Evolutionary conservation across 2,888 invertebrate species (phyloP).

Genomic region (Chloroclysta siterata): DNA sequence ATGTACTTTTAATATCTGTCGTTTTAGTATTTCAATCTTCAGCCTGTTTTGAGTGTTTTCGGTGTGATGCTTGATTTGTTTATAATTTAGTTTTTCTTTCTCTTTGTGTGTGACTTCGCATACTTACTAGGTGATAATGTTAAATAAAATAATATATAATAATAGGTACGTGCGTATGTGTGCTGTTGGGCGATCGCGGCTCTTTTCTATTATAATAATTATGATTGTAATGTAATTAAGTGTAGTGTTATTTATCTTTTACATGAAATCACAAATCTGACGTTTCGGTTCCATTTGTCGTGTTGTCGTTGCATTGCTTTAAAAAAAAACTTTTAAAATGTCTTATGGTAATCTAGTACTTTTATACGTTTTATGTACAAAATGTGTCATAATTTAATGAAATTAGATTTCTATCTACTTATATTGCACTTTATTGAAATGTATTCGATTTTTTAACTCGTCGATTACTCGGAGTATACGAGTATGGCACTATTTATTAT

Average conservation of each 20-base stretch:
- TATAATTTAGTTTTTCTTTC: constrained; percentile 42
- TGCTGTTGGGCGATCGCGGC: constrained; percentile 73
- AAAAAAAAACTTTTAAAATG: constrained; percentile 16
- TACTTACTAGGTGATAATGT: constrained; percentile 56
- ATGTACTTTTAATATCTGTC: constrained; percentile 28
- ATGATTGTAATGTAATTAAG: constrained; percentile 74
- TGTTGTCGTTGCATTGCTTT: constrained; percentile 51
- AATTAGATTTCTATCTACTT: constrained; percentile 21
- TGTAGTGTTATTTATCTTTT: constrained; percentile 77
- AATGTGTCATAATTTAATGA: constrained; percentile 28
- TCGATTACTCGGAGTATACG: constrained; percentile 18
- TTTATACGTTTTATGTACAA: constrained; percentile 36
- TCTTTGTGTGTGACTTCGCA: constrained; percentile 57
- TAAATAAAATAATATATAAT: constrained; percentile 45
- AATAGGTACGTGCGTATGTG: constrained; percentile 56
- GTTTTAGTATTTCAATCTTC: constrained; percentile 36
- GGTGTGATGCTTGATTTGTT: constrained; percentile 45
- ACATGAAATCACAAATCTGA: constrained; percentile 80
- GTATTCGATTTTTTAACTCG: constrained; percentile 13
- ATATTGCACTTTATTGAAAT: constrained; percentile 26
- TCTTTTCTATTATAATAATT: constrained; percentile 52
- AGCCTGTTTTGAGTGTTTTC: constrained; percentile 62
- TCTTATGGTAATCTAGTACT: constrained; percentile 22
- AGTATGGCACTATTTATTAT: constrained; percentile 10
- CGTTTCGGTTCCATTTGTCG: constrained; percentile 59